These are phyloP conservation scores for Yponomeuta cagnagella DNA, from an alignment of 2,888 invertebrate genomes.

Conservation along the genomic window DNA sequence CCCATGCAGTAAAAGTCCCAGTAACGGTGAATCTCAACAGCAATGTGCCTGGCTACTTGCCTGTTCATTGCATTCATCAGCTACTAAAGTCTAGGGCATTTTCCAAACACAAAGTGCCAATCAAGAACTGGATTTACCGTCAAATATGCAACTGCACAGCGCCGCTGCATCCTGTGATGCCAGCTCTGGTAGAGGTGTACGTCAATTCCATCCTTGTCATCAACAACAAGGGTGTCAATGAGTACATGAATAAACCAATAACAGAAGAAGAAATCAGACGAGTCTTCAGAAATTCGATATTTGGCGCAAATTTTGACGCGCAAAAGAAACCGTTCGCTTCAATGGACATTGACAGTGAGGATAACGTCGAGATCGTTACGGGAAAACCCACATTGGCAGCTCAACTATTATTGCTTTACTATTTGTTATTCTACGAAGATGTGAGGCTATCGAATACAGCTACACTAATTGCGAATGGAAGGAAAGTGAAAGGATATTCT, in stretches of 20 bases:
- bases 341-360: slow-evolving; percentile 74
- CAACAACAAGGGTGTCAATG: slow-evolving; percentile 78
- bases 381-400: slow-evolving; percentile 85
- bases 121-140: slow-evolving; percentile 96
- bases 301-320: slow-evolving; percentile 82
- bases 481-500: slow-evolving; percentile 89
- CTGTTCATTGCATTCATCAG: slow-evolving; percentile 97
- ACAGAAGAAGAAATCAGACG: slow-evolving; percentile 91
- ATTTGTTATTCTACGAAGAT: slow-evolving; percentile 94
- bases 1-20: slow-evolving; percentile 96
- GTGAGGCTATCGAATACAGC: slow-evolving; percentile 85
- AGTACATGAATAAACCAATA: slow-evolving; percentile 93
- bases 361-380: slow-evolving; percentile 69
- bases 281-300: slow-evolving; percentile 87
- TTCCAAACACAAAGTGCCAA: slow-evolving; percentile 96
- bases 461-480: slow-evolving; percentile 78
- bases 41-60: slow-evolving; percentile 92
- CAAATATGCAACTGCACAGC: slow-evolving; percentile 92
- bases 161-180: slow-evolving; percentile 95
- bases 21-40: slow-evolving; percentile 93
- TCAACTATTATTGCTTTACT: slow-evolving; percentile 92
- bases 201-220: slow-evolving; percentile 91
- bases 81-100: slow-evolving; percentile 94
- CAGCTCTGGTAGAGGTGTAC: slow-evolving; percentile 94
- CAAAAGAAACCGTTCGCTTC: slow-evolving; percentile 69